Base-by-base conservation (phyloP, 1,140 invertebrate species). In the Zaprionus ghesquierei region DNA sequence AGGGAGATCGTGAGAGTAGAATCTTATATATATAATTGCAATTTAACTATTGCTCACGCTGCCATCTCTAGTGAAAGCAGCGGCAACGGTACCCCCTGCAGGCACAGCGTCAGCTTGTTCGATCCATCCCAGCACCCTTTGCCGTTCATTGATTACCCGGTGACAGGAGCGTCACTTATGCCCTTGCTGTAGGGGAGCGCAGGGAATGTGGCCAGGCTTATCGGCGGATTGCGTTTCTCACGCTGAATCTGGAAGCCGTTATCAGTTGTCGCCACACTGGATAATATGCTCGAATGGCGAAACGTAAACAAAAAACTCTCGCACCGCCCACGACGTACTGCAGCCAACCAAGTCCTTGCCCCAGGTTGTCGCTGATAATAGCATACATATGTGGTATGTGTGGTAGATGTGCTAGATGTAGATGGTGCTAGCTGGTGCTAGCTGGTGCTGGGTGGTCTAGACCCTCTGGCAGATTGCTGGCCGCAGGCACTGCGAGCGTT, bases 181-280 rank as follows among this genome's bases (percentile, higher is more conserved):
- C 33, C 15, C 59, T 23, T 13, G 23, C 31, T 46, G 63, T 65
- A 23, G 38, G 61, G 49, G 22, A 53, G 15, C 18, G 15, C 13
- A n/a, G 38, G 8, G 44, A 72, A 61, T 81, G 56, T 51, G 60
- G 53, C 29, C 20, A 12, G 38, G 68, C 78, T 89, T 82, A 87
- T 82, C 76, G 59, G 77, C 82, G 84, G 79, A 89, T 89, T 87
- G 82, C 25, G 76, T 77, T 87, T 87, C 82, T 87, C 82, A 87
- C 82, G 82, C 61, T 84, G 65, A 63, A 70, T 86, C 71, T 65
- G 71, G 38, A 8, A 35, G 62, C 51, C 20, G 54, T 66, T 63
- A 68, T 64, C 69, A 53, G 74, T 78, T 85, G 71, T 70, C 77
- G 69, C 69, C 44, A 25, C 12, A 49, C 18, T 46, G 65, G 58